phyloP scores from a whole-genome alignment of 2,113 vertebrate genomes.

The Struthio camelus region DNA sequence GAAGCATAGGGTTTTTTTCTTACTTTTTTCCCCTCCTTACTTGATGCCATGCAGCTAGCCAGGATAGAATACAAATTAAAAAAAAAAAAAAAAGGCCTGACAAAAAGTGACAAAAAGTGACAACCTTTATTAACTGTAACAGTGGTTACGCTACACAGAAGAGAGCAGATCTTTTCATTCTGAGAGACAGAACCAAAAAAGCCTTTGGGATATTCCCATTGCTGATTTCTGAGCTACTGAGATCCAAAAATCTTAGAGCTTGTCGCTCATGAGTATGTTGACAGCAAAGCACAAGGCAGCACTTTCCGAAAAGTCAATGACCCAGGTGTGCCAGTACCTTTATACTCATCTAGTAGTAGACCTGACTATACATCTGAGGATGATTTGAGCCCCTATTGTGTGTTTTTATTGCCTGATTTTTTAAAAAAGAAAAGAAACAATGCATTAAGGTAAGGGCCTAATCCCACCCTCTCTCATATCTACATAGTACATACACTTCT shows the following conservation, averaged over 20 bases:
- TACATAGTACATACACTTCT: neutral
- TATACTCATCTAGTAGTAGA: neutral
- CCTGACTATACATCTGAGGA: neutral
- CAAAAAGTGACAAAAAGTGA: neutral
- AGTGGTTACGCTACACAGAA: neutral
- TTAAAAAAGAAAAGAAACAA: neutral
- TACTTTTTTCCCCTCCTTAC: neutral
- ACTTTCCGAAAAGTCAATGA: neutral
- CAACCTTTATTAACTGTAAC: neutral
- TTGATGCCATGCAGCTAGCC: neutral
- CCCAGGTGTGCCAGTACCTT: neutral
- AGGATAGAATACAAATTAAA: neutral
- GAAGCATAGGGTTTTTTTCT: neutral
- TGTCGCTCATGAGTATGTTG: neutral
- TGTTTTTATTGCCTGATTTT: neutral
- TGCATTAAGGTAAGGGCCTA: neutral
- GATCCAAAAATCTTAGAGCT: neutral
- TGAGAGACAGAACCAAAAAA: constrained; percentile 4
- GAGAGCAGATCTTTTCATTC: neutral
- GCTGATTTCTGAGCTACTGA: neutral
- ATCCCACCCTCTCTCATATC: neutral
- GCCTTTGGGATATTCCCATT: neutral
- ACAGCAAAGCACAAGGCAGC: neutral
- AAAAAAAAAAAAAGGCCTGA: neutral
- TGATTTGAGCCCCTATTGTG: neutral